phyloP scores from a whole-genome alignment of 2,888 invertebrate genomes.

The Thereva nobilitata region DNA sequence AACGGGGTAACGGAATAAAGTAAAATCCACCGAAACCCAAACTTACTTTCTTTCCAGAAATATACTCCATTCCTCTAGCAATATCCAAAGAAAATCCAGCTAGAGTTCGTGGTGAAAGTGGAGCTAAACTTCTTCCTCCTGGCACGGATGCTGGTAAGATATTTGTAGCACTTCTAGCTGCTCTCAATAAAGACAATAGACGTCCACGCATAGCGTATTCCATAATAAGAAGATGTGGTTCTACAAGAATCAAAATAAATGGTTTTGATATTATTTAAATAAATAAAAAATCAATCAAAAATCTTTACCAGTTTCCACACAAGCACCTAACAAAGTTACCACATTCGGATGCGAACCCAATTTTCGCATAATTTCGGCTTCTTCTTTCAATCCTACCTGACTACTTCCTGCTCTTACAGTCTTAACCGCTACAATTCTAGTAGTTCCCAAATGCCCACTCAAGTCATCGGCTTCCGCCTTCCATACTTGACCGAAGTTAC shows the following conservation, averaged over 20 bases:
- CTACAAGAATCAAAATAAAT: constrained; percentile 59
- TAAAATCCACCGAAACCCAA: neutral
- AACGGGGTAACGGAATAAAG: neutral
- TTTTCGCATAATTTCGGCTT: constrained; percentile 83
- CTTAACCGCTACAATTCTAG: constrained; percentile 82
- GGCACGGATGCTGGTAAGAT: constrained; percentile 60
- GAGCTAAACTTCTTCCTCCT: constrained; percentile 55
- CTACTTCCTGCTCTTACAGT: constrained; percentile 79
- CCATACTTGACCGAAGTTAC: constrained; percentile 87
- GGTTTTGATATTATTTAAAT: constrained; percentile 10
- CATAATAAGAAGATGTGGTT: constrained; percentile 81
- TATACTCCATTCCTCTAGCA: constrained; percentile 83
- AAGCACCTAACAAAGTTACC: constrained; percentile 79
- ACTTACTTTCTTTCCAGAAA: constrained; percentile 76
- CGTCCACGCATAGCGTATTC: constrained; percentile 87
- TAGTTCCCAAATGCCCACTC: constrained; percentile 74
- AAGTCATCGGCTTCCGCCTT: constrained; percentile 83
- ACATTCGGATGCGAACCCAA: constrained; percentile 82
- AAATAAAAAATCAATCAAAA: neutral
- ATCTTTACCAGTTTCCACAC: constrained; percentile 74
- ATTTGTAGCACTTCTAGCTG: constrained; percentile 56
- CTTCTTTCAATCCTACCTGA: constrained; percentile 75
- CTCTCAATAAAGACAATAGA: constrained; percentile 74
- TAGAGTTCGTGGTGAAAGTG: constrained; percentile 65
- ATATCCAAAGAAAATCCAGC: constrained; percentile 82